Conservation (phyloP, 1,140 invertebrate species). For the Cydia strobilella region DNA sequence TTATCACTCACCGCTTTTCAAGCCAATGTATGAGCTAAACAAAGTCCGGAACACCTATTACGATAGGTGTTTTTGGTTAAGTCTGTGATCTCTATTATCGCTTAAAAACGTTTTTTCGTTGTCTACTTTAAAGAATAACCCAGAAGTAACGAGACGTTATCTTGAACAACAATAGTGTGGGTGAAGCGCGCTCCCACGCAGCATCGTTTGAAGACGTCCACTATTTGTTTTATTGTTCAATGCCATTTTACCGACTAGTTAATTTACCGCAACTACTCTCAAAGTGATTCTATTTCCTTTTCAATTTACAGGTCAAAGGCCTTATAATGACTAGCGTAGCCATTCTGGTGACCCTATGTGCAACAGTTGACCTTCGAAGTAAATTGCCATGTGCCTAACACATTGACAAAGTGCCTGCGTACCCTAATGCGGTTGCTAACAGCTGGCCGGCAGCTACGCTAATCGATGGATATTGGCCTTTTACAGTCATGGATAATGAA, state of each 20-base stretch:
- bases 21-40: too few species aligned
- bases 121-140: neutral
- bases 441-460: slow-evolving; percentile 11
- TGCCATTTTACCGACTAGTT: slow-evolving; percentile 12
- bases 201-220: slow-evolving; percentile 4
- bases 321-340: neutral
- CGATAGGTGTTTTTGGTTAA: too few species aligned
- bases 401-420: neutral
- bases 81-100: too few species aligned
- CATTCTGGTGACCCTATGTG: neutral
- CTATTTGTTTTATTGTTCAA: slow-evolving; percentile 25
- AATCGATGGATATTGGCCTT: slow-evolving; percentile 10
- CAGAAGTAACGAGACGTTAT: neutral
- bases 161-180: slow-evolving; percentile 10
- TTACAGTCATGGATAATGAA: neutral
- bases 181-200: slow-evolving; percentile 20
- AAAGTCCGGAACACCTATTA: too few species aligned
- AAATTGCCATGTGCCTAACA: neutral
- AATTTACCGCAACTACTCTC: neutral
- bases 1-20: too few species aligned
- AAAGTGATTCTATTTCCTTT: slow-evolving; percentile 5
- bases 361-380: slow-evolving; percentile 8
- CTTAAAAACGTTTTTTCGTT: neutral
- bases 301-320: neutral
- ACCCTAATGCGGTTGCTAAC: neutral